Percentiles rank a stretch among this genome's conserved stretches.
Conservation (phyloP, 92 coral and sea anemone genomes). For the Blastomussa wellsi region DNA sequence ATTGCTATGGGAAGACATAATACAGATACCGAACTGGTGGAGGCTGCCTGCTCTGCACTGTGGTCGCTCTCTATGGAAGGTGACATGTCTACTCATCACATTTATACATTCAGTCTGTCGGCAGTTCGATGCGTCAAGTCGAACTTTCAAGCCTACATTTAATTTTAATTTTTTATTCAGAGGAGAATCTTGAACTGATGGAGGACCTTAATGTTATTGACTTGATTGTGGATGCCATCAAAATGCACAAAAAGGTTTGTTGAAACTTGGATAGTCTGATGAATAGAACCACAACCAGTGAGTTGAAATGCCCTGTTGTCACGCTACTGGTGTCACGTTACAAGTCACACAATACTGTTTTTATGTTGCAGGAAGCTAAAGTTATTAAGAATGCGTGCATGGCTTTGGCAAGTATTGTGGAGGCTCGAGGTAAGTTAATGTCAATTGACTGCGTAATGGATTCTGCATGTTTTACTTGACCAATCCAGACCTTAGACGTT, state of each 20-base stretch:
- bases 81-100: constrained; percentile 12
- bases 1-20: constrained; percentile 85
- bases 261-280: not conserved
- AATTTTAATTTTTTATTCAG: constrained; percentile 28
- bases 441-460: not conserved
- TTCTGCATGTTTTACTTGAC: not conserved
- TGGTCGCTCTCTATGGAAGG: constrained; percentile 99
- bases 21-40: constrained; percentile 77
- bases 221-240: constrained; percentile 74
- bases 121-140: no score
- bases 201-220: constrained; percentile 80
- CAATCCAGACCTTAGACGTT: not conserved
- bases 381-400: constrained; percentile 97
- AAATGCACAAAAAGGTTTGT: constrained; percentile 85
- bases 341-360: not conserved
- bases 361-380: constrained; percentile 74
- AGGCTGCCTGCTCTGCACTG: constrained; percentile 92
- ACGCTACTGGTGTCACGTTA: not conserved
- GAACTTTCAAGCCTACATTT: no score
- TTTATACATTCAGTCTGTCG: no score
- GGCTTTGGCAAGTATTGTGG: constrained; percentile 97
- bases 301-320: not conserved
- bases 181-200: constrained; percentile 89
- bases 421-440: constrained; percentile 81
- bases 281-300: not conserved